Percentiles rank a stretch among this genome's conserved stretches.
Conservation (phyloP, 2,797 vertebrate species). For the Eidolon dupreanum region DNA sequence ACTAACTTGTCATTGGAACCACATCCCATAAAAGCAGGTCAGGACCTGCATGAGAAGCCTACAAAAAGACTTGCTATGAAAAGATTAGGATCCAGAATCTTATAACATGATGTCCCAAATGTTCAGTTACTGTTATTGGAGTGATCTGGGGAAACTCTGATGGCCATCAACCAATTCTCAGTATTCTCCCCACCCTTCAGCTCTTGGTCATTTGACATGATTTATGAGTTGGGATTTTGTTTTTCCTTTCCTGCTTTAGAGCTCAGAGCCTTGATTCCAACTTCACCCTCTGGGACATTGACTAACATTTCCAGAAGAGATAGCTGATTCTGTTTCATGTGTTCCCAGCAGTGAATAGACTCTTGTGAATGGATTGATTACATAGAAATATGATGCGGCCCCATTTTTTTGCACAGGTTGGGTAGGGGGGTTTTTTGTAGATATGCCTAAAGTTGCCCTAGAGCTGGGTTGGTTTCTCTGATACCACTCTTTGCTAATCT, state of each 20-base stretch:
- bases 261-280: background rate
- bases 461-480: background rate
- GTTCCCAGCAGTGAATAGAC: background rate
- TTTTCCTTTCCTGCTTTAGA: background rate
- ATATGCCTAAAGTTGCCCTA: background rate
- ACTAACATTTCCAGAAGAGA: background rate
- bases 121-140: background rate
- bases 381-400: background rate
- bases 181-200: accelerated
- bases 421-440: background rate
- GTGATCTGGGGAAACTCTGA: background rate
- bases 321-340: background rate
- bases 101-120: background rate
- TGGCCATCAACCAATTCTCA: background rate
- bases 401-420: background rate
- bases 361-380: background rate
- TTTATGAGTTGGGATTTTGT: background rate
- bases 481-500: background rate
- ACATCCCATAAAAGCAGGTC: background rate
- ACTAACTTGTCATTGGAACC: background rate
- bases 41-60: background rate
- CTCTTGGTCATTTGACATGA: background rate
- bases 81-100: background rate
- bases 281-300: background rate
- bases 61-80: background rate